phyloP scores from a whole-genome alignment of 2,113 vertebrate genomes.

The Solea solea region DNA sequence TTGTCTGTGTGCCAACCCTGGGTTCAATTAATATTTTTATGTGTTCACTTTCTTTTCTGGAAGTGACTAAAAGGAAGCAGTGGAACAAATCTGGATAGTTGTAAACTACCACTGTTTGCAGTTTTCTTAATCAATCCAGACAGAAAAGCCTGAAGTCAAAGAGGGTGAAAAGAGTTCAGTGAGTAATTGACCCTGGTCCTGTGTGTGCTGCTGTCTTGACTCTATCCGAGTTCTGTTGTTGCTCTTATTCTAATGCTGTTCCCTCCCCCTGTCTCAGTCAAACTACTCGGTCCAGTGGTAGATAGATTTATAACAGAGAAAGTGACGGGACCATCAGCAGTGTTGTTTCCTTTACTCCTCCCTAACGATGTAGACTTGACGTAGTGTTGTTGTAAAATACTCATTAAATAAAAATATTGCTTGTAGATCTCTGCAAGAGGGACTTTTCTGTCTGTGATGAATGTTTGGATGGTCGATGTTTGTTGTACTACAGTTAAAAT shows the following conservation, averaged over 20 bases:
- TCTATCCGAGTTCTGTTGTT: conserved; percentile 73
- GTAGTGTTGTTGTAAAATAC: conserved; percentile 80
- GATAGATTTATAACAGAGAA: conserved; percentile 61
- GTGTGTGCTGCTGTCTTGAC: conserved; percentile 59
- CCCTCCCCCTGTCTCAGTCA: conserved; percentile 61
- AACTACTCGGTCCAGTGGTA: conserved; percentile 67
- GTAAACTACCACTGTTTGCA: conserved; percentile 6
- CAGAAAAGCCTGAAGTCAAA: conserved; percentile 25
- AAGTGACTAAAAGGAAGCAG: conserved; percentile 9
- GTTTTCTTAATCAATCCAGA: conserved; percentile 19
- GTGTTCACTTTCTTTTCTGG: conserved; percentile 15
- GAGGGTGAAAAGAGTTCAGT: conserved; percentile 45
- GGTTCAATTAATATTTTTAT: conserved; percentile 36
- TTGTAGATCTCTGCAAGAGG: conserved; percentile 69
- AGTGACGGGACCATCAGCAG: conserved; percentile 49
- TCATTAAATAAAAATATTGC: conserved; percentile 78
- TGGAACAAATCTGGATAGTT: not conserved
- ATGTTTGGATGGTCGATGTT: not conserved
- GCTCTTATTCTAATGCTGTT: conserved; percentile 67
- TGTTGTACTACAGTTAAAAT: not conserved
- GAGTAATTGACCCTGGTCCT: conserved; percentile 37
- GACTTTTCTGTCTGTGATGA: conserved; percentile 31
- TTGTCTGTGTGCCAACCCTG: conserved; percentile 51
- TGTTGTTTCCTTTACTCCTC: conserved; percentile 65
- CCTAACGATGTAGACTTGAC: conserved; percentile 77